Evolutionary conservation across 2,888 invertebrate species (phyloP).

Genomic region (Nematopogon swammerdamellus): DNA sequence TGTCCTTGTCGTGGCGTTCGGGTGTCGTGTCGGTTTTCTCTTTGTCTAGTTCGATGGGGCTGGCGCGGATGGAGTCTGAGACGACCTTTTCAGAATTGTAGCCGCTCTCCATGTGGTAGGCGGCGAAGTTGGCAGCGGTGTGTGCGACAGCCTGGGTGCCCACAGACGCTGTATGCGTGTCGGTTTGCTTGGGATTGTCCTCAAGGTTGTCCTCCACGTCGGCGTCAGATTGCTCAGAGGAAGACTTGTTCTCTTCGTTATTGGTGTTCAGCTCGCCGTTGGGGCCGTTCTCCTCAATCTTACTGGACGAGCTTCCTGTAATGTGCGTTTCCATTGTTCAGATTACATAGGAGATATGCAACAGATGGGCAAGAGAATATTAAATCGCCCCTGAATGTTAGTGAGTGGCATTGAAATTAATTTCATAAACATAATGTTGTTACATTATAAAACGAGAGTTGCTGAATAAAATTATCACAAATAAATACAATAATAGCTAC

Average conservation of each 20-base stretch:
- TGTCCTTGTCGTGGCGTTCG: slow-evolving; percentile 54
- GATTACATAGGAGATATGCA: not conserved
- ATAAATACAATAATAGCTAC: no score
- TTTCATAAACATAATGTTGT: no score
- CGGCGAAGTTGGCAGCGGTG: slow-evolving; percentile 44
- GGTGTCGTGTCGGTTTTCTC: slow-evolving; percentile 58
- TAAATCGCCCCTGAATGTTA: no score
- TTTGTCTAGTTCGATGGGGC: slow-evolving; percentile 42
- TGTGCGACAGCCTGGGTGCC: slow-evolving; percentile 33
- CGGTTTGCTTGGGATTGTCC: slow-evolving; percentile 36
- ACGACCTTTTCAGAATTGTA: slow-evolving; percentile 60
- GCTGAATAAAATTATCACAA: no score
- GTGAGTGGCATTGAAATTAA: no score
- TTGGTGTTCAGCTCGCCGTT: slow-evolving; percentile 26
- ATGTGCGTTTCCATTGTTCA: not conserved
- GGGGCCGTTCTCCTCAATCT: slow-evolving; percentile 21
- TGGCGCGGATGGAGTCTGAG: slow-evolving; percentile 44
- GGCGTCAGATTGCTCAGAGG: slow-evolving; percentile 73
- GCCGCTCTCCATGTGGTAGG: slow-evolving; percentile 61
- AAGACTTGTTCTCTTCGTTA: slow-evolving; percentile 52
- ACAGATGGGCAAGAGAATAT: no score
- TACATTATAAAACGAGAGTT: no score
- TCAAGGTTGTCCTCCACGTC: slow-evolving; percentile 79
- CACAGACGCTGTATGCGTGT: slow-evolving; percentile 24
- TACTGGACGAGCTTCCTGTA: slow-evolving; percentile 35